A percentile compares a stretch with the other conserved stretches of the same genome.
These are phyloP conservation scores for Cataglyphis hispanica DNA, from an alignment of 1,140 invertebrate genomes.

Conservation along the genomic window DNA sequence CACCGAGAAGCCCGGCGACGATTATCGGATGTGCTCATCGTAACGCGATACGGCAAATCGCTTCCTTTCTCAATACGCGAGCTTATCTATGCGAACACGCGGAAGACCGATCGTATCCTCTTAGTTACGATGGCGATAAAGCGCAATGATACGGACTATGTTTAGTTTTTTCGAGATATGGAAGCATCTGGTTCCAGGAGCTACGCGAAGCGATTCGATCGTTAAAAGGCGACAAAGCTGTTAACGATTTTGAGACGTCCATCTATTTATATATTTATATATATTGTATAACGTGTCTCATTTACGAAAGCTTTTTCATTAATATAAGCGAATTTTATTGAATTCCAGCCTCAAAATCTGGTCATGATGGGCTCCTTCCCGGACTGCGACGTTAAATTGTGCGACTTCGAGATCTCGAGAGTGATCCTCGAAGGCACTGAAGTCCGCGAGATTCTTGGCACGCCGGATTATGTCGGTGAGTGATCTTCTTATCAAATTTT, in stretches of 20 bases:
- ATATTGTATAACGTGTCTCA: too few relatives aligned
- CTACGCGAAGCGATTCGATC: slow-evolving; percentile 11
- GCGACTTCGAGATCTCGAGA: slow-evolving; percentile 92
- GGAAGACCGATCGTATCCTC: slow-evolving; percentile 50
- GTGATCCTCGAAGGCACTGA: slow-evolving; percentile 90
- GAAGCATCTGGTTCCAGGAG: not conserved
- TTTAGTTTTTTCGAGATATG: not conserved
- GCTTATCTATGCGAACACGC: slow-evolving; percentile 32
- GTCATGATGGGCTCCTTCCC: slow-evolving; percentile 91
- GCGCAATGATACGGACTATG: not conserved
- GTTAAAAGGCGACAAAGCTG: not conserved
- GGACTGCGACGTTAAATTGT: slow-evolving; percentile 91
- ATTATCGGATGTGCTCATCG: not conserved
- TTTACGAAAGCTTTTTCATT: not conserved
- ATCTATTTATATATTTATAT: too few relatives aligned
- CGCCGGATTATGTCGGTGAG: slow-evolving; percentile 93
- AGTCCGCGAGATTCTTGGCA: slow-evolving; percentile 92
- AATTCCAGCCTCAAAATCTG: slow-evolving; percentile 91
- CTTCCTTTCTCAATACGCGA: slow-evolving; percentile 39
- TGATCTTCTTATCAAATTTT: slow-evolving; percentile 1
- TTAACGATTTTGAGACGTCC: not conserved
- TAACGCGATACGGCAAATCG: slow-evolving; percentile 32
- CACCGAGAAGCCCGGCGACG: not conserved
- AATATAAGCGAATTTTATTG: not conserved
- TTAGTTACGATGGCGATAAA: slow-evolving; percentile 33